Conservation (phyloP, 2,888 invertebrate species). For the Acanthoscelides obtectus region DNA sequence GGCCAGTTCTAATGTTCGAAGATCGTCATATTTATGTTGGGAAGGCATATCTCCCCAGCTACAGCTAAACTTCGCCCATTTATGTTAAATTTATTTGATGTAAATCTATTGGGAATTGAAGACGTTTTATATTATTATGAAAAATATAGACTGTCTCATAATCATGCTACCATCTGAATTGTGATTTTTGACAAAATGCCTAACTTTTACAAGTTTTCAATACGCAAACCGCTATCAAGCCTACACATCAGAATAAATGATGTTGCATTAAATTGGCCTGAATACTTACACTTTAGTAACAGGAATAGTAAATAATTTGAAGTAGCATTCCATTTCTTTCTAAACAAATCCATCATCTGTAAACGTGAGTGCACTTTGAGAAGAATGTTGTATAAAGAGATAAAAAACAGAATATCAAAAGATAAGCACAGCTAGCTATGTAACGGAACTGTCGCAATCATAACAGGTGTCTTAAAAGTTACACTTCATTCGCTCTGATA, state of each 20-base stretch:
- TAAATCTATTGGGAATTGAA: no score
- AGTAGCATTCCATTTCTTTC: not conserved
- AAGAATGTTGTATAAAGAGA: not conserved
- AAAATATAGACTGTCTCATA: no score
- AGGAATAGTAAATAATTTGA: not conserved
- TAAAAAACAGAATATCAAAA: not conserved
- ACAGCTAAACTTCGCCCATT: no score
- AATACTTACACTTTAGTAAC: not conserved
- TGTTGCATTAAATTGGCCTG: not conserved
- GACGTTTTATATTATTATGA: no score
- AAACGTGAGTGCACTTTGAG: not conserved
- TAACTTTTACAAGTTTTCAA: no score
- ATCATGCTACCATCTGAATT: no score
- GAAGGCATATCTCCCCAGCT: no score
- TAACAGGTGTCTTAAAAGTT: not conserved
- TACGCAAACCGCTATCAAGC: no score
- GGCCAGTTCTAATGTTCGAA: no score
- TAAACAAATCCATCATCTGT: not conserved
- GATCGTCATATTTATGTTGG: no score
- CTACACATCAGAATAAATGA: not conserved
- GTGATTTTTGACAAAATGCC: no score
- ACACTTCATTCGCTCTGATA: not conserved
- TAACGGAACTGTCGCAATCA: not conserved
- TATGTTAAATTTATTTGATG: no score
- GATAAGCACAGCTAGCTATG: not conserved